Evolutionary conservation across 2,113 vertebrate species (phyloP), one percentile per base, ranked within the genome.

Genomic region (Tenrec ecaudatus): DNA sequence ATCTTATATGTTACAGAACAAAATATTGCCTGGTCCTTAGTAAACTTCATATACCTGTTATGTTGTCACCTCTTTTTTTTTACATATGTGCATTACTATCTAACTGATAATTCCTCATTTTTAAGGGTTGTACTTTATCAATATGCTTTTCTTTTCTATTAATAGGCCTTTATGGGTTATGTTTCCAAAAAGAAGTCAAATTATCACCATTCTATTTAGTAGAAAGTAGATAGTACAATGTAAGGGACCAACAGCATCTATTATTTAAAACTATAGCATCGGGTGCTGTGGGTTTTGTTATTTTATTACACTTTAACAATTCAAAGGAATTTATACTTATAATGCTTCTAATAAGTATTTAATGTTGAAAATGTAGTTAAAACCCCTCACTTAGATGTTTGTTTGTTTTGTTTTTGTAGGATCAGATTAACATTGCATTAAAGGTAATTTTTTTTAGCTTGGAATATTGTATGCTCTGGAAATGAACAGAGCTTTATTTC

Each of bases 401-500:
- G 23, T 12, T 62, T 62, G 19, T 62, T 62, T 22, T 62, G 16
- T 62, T 6, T 76, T 27, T 85, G 25, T 68, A 3, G 75, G 53
- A 22, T 14, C 1, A 20, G 53, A n/a, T 68, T 38, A 25, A n/a
- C 1, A 27, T 33, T 79, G 19, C 2, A 23, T 25, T 82, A 82
- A 10, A 82, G 23, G 6, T 6, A 43, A 91, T 75, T 1, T 4
- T 75, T 40, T 78, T 86, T 33, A 85, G 12, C 40, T 31, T 69
- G 57, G 87, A 86, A 83, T 86, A 38, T 12, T 71, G 3, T 40
- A 66, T 64, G 40, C 22, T 86, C 2, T 62, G 47, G 25, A 82
- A 94, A 11, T 69, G 22, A 92, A 69, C 27, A 92, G 43, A 23
- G 23, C 93, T 95, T 91, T 79, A 68, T 14, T 79, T 89, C 29